phyloP scores from a whole-genome alignment of 2,113 vertebrate genomes.

The Malaclemys terrapin region DNA sequence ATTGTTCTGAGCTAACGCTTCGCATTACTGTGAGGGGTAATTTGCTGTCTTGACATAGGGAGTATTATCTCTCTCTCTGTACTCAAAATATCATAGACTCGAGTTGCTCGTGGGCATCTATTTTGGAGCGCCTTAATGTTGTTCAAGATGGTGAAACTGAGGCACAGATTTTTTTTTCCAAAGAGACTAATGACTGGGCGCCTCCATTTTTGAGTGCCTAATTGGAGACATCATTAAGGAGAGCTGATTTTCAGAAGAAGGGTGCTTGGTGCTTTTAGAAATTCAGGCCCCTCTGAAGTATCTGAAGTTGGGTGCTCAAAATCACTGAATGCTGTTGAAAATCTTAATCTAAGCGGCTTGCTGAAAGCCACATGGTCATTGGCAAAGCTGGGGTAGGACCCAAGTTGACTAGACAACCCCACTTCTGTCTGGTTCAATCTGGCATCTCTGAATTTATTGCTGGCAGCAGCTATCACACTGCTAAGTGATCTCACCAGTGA shows the following conservation, averaged over 20 bases:
- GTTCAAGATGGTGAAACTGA: not conserved
- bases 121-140: not conserved
- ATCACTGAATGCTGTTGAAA: not conserved
- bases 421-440: not conserved
- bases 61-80: not conserved
- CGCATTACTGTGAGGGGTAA: not conserved
- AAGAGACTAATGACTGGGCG: not conserved
- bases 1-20: not conserved
- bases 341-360: not conserved
- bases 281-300: not conserved
- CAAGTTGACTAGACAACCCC: not conserved
- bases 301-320: not conserved
- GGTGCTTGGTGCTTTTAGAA: not conserved
- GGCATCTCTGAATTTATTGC: fast-evolving
- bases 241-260: not conserved
- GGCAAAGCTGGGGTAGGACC: not conserved
- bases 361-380: not conserved
- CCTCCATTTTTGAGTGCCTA: not conserved
- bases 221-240: not conserved
- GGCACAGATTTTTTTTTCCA: not conserved
- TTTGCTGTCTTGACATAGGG: not conserved
- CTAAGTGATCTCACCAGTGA: fast-evolving
- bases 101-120: not conserved
- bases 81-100: not conserved
- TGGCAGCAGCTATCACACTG: not conserved